Evolutionary conservation across 2,797 vertebrate genomes (phyloP).

Genomic region (Silurus lanzhouensis): DNA sequence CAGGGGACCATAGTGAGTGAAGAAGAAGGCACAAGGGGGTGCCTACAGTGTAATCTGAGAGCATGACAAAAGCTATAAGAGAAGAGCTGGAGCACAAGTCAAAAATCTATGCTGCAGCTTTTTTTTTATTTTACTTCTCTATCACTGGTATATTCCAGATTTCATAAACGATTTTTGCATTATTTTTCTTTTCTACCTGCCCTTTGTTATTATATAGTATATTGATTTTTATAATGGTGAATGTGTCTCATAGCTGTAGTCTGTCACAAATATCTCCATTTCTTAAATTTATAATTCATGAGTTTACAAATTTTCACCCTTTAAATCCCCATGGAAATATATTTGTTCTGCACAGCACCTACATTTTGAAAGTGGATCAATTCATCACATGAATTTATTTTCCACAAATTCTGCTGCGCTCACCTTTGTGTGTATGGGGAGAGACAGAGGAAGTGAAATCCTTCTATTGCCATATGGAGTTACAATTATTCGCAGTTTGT

Average conservation of each 20-base stretch:
- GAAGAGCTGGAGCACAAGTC: background rate
- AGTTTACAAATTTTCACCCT: slow-evolving; percentile 63
- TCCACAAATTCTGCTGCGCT: slow-evolving; percentile 62
- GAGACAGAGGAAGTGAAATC: slow-evolving; percentile 49
- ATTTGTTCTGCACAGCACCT: slow-evolving; percentile 73
- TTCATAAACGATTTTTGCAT: background rate
- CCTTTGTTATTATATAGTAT: background rate
- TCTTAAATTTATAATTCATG: slow-evolving; percentile 65
- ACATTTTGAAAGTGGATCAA: slow-evolving; percentile 70
- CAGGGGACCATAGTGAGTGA: slow-evolving; percentile 25
- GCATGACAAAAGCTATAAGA: slow-evolving; percentile 19
- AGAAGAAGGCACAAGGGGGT: slow-evolving; percentile 29
- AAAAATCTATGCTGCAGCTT: background rate
- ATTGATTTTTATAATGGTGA: slow-evolving; percentile 15
- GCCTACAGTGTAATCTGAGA: slow-evolving; percentile 25
- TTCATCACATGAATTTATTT: slow-evolving; percentile 74
- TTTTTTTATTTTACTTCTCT: background rate
- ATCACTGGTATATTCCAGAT: background rate
- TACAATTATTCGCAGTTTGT: slow-evolving; percentile 52
- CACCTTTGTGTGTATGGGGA: slow-evolving; percentile 52
- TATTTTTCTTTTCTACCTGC: background rate
- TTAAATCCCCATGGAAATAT: slow-evolving; percentile 67
- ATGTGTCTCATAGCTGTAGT: slow-evolving; percentile 32
- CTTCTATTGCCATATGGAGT: slow-evolving; percentile 56
- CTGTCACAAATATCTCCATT: slow-evolving; percentile 65